These are phyloP conservation scores for Sminthurinus aureus DNA, from an alignment of 2,888 invertebrate genomes.

Conservation along the genomic window DNA sequence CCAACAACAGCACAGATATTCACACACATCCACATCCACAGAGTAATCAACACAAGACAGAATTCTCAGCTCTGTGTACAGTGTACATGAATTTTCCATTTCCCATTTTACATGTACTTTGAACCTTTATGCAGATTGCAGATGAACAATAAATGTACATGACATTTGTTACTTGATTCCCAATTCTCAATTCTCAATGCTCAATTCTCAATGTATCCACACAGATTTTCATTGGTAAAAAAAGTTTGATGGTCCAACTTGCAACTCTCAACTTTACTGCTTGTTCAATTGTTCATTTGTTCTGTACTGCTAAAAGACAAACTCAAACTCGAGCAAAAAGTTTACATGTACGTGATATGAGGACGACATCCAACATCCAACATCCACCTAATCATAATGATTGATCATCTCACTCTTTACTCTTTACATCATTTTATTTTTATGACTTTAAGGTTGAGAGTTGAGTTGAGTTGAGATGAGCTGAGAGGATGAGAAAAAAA, in stretches of 20 bases:
- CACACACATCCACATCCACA: background rate
- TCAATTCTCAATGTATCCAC: too few species aligned
- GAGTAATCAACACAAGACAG: background rate
- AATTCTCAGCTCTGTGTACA: too few species aligned
- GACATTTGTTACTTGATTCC: background rate
- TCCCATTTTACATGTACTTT: too few species aligned
- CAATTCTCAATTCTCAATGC: too few species aligned
- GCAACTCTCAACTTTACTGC: too few species aligned
- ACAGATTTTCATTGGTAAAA: too few species aligned
- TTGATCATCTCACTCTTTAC: constrained; percentile 12
- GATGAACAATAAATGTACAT: background rate
- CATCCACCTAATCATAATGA: background rate
- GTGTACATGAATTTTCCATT: too few species aligned
- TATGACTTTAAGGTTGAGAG: background rate
- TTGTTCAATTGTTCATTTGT: background rate
- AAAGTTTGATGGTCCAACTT: too few species aligned
- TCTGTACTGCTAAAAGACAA: background rate
- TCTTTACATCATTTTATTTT: background rate
- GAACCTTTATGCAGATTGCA: background rate
- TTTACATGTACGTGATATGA: background rate
- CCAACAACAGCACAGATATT: background rate
- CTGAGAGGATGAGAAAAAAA: background rate
- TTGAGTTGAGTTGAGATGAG: background rate
- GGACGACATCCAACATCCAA: background rate
- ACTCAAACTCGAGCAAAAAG: background rate